Evolutionary conservation across 2,888 invertebrate species (phyloP), one percentile per base, ranked within the genome.

Genomic region (Drosophila borborema): DNA sequence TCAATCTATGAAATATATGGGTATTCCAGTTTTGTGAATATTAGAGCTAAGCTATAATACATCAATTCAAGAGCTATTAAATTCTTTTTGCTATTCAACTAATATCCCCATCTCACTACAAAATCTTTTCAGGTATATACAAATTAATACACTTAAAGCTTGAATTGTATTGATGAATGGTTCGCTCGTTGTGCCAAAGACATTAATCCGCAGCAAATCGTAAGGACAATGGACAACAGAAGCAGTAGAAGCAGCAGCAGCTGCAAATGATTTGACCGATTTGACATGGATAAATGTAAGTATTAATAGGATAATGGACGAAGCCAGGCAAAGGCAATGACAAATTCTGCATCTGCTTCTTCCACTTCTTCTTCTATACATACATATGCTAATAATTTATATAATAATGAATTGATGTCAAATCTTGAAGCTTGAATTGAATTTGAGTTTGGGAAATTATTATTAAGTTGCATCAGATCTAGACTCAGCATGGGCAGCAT

Each of bases 271-370:
- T 58, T 43, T 10, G 34, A 34, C 14, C 56, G 28, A 28, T 28
- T 28, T 28, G 28, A 28, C n/a, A 40, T 20, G n/a, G 40, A 55
- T 51, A 45, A 43, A 56, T 56, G 56, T 14, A 43, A 34, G 56
- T 20, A 18, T 45, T 45, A 45, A 20, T 10, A 20, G 43, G 43
- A 31, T 45, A 51, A 51, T 12, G 31, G 12, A 12, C 12, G 34
- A 51, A 18, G 49, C 49, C 49, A 51, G 49, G 49, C 34, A 34
- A 34, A 51, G 34, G 12, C 31, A 51, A 12, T 18, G 31, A 12
- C 49, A 34, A 34, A 31, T 51, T 34, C n/a, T 0, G 1, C 49
- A 10, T 51, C 34, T 51, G 18, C 31, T 0, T 3, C 49, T n/a
- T 51, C 49, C 34, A 18, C 18, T 18, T n/a, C 31, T 18, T 10